Conservation (phyloP, 2,113 vertebrate genomes). For the Falcunculus frontatus region DNA sequence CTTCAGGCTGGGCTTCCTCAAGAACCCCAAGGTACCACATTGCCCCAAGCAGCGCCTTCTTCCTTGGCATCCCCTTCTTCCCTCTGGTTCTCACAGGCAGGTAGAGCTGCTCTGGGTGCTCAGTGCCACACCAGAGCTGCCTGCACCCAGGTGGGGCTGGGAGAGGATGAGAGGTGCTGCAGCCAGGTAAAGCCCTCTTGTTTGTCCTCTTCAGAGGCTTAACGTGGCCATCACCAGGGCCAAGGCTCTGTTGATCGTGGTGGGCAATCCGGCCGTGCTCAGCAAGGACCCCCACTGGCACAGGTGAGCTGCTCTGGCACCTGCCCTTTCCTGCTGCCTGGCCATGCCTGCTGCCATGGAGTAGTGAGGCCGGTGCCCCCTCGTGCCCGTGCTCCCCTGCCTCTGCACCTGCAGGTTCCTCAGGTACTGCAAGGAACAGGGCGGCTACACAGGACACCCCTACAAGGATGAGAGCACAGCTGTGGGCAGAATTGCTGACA, state of each 20-base stretch:
- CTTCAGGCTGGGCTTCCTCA: slow-evolving; percentile 91
- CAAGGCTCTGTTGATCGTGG: slow-evolving; percentile 87
- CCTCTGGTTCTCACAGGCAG: background rate
- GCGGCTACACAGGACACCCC: slow-evolving; percentile 72
- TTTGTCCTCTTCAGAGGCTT: slow-evolving; percentile 77
- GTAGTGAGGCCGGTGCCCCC: background rate
- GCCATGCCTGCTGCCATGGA: rapidly evolving
- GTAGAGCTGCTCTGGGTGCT: background rate
- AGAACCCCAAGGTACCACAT: slow-evolving; percentile 82
- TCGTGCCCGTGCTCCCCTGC: rapidly evolving
- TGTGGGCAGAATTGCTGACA: rapidly evolving
- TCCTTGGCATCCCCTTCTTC: background rate
- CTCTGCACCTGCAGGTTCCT: slow-evolving; percentile 73
- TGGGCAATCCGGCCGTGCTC: slow-evolving; percentile 87
- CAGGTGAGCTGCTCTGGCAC: slow-evolving; percentile 59
- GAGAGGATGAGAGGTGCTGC: rapidly evolving
- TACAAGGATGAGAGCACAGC: slow-evolving; percentile 7
- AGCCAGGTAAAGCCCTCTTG: background rate
- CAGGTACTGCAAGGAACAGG: slow-evolving; percentile 74
- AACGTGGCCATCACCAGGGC: slow-evolving; percentile 94
- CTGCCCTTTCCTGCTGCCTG: background rate
- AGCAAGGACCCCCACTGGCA: slow-evolving; percentile 78
- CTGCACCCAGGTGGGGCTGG: background rate
- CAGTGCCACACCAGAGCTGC: background rate
- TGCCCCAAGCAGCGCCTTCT: rapidly evolving